Base-by-base conservation (phyloP, 2,888 invertebrate species). In the Thereva unica region DNA sequence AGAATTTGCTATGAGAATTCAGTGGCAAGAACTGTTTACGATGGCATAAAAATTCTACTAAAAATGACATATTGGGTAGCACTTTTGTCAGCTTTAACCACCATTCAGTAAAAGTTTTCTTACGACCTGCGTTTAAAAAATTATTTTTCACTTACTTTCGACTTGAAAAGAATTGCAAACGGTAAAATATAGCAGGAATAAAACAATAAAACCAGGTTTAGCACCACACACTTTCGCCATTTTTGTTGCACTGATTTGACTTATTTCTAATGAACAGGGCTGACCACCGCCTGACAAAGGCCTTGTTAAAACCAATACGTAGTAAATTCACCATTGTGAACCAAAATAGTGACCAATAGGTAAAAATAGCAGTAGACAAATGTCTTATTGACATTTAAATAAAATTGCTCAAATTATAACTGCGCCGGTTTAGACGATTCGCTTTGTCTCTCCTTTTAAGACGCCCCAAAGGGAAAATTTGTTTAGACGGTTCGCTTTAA, bases 221-320 rank as follows among this genome's bases (percentile, higher is more conserved):
- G 71, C 71, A 73, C 73, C 71, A 70, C 71, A 71, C 63, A 71
- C 66, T 71, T 75, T 74, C 75, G 76, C 73, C 76, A 76, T 76
- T 75, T 75, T 74, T 72, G 56, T 71, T 66, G 70, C 72, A 75
- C 74, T 73, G 50, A 61, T 41, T 61, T 49, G 40, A 71, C 68
- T 70, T 8, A 42, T 41, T 10, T 40, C 35, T 57, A 49, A 10
- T 23, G 49, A 49, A 9, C 7, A 8, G 9, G 42, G 7, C 42
- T 8, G 9, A 8, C 7, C 8, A 42, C 3, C 7, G 42, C 7
- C 3, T 8, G 42, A 42, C 8, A 42, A 8, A 42, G 8, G 42
- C 9, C 42, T 8, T 42, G 7, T 42, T 2, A 42, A 42, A 42
- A 42, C 8, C 42, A 47, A 47, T 12, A 47, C 23, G 23, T 23